Evolutionary conservation across 2,797 vertebrate genomes (phyloP), one percentile per base, ranked within the genome.

Genomic region (Sebastes iracundus): DNA sequence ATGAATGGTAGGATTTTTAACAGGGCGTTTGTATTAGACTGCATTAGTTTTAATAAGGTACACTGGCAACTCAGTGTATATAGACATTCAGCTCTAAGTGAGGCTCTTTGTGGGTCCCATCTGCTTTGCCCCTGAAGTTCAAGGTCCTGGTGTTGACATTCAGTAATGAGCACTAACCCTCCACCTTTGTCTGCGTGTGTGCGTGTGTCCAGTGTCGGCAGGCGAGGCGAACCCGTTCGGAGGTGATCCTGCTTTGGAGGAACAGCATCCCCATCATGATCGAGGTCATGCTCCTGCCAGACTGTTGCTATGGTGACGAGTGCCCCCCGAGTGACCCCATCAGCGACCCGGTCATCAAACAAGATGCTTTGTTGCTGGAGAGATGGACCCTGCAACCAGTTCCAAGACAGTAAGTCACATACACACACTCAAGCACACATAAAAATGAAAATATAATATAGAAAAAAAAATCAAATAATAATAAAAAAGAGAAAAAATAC

Each of bases 241-340:
- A 99, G 94, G 97, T 99, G 87, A 94, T 97, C 82, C 93, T 98
- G 55, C 95, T 99, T 81, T 99, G 99, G 98, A 97, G 96, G 90
- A 99, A 98, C 92, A 98, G 94, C 95, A 97, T 98, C 95, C 98
- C 99, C 75, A 97, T 99, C 94, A 99, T 99, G 99, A 97, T 99
- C 80, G 98, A 99, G 95, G 98, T 99, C 94, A 98, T 99, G 97
- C 95, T 99, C 18, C 96, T 99, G 63, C 98, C 98, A 52, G 98
- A 99, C 96, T 99, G 99, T 96, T 99, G 99, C 96, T 99, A 99
- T 91, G 98, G 97, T 1, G 98, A 99, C 27, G 98, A 99, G 87
- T 97, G 97, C 67, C 97, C 97, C 71, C 96, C 96, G 33, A 96
- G 97, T 0, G 98, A 99, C 80, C 97, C 96, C 64, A 96, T 99